Evolutionary conservation across 1,140 invertebrate species (phyloP).

Genomic region (Trypoxylus dichotomus): DNA sequence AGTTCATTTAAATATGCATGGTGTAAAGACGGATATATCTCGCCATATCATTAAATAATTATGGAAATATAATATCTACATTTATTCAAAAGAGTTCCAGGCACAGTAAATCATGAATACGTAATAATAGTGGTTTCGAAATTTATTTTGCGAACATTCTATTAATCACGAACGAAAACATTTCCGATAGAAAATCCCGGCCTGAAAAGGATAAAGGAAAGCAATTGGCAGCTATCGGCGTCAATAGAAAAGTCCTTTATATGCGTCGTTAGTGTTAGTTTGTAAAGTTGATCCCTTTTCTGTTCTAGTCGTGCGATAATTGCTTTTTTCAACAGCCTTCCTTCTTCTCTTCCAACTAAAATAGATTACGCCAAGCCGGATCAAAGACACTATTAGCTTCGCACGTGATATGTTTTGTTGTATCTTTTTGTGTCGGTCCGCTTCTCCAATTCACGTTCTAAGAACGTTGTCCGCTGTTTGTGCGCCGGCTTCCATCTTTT

Average conservation of each 20-base stretch:
- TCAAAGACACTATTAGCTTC: constrained; percentile 30
- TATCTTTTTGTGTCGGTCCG: constrained; percentile 9
- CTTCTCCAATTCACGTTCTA: not conserved
- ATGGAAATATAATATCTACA: no score
- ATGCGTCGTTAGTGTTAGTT: constrained; percentile 16
- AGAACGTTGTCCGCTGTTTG: not conserved
- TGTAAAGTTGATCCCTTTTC: constrained; percentile 5
- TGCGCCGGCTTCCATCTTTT: not conserved
- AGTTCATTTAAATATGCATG: no score
- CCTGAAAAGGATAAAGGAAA: not conserved
- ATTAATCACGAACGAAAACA: not conserved
- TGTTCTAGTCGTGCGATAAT: constrained; percentile 10
- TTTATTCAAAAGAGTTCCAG: no score
- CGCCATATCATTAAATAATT: no score
- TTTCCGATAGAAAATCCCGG: not conserved
- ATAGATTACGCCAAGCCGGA: constrained; percentile 28
- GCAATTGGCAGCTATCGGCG: not conserved
- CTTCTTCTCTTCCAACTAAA: not conserved
- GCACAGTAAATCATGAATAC: no score
- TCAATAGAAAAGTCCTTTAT: constrained; percentile 22
- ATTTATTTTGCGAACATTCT: no score
- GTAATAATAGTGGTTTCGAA: no score
- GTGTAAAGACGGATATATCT: no score
- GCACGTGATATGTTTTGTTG: constrained; percentile 28
- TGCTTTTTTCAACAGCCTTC: constrained; percentile 21